These are phyloP conservation scores for Anoplophora glabripennis DNA, from an alignment of 1,140 invertebrate species.

Conservation along the genomic window DNA sequence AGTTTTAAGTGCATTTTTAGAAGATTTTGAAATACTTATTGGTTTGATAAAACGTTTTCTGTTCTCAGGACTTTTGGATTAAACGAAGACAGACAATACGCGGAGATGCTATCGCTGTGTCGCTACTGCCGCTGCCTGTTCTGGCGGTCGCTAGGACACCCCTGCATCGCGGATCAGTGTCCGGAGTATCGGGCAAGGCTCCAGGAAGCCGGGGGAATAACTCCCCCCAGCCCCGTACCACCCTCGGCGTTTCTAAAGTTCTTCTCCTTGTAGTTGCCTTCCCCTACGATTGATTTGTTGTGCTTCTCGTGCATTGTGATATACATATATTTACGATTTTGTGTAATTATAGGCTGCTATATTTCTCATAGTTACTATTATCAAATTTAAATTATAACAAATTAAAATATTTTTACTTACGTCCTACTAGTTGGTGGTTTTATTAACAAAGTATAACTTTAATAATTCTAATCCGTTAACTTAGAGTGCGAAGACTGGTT, in stretches of 20 bases:
- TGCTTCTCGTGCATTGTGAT: constrained; percentile 43
- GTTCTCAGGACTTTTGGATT: constrained; percentile 76
- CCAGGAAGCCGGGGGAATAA: constrained; percentile 73
- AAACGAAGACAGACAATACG: constrained; percentile 82
- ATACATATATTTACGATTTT: constrained; percentile 26
- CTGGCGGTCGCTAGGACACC: constrained; percentile 91
- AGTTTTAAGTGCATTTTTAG: too few relatives aligned
- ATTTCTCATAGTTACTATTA: constrained; percentile 31
- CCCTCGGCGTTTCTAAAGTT: constrained; percentile 88
- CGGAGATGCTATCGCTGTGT: constrained; percentile 92
- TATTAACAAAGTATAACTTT: not conserved
- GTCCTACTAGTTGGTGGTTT: constrained; percentile 11
- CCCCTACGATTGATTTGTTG: constrained; percentile 17
- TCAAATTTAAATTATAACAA: constrained; percentile 27
- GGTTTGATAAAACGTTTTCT: constrained; percentile 6
- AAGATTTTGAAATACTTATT: too few relatives aligned
- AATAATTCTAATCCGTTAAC: too few relatives aligned
- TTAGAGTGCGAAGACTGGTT: too few relatives aligned
- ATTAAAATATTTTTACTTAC: constrained; percentile 41
- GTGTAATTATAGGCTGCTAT: constrained; percentile 33
- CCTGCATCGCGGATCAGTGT: constrained; percentile 81
- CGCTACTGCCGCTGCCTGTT: constrained; percentile 94
- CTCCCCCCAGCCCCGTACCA: constrained; percentile 78
- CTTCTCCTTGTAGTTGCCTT: constrained; percentile 71
- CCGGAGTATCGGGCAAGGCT: constrained; percentile 75